Conservation (phyloP, 1,140 invertebrate species). For the Hyles vespertilio region DNA sequence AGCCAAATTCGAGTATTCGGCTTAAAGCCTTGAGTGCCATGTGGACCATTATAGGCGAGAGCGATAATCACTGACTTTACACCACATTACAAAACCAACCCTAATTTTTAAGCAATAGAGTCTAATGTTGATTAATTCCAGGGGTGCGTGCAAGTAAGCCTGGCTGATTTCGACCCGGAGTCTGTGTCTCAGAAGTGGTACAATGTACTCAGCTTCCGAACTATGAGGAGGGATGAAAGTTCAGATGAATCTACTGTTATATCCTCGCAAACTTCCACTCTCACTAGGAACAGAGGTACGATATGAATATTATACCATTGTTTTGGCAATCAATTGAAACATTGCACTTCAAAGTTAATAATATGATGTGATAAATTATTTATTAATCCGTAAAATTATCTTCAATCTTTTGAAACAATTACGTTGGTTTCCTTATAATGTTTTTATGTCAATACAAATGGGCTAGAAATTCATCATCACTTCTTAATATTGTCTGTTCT, state of each 20-base stretch:
- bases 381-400: too few relatives aligned
- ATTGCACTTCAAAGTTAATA: too few relatives aligned
- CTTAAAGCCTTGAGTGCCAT: constrained; percentile 63
- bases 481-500: too few relatives aligned
- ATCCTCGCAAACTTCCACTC: constrained; percentile 95
- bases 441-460: too few relatives aligned
- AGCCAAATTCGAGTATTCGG: constrained; percentile 75
- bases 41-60: constrained; percentile 60
- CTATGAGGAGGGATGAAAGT: constrained; percentile 94
- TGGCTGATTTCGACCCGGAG: constrained; percentile 94
- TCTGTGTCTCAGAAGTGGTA: constrained; percentile 92
- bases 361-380: too few relatives aligned
- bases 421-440: too few relatives aligned
- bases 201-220: constrained; percentile 93
- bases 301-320: not conserved
- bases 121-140: constrained; percentile 57
- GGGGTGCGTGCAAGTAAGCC: constrained; percentile 96
- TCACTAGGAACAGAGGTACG: constrained; percentile 92
- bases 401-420: too few relatives aligned
- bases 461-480: too few relatives aligned
- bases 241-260: constrained; percentile 98
- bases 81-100: not conserved
- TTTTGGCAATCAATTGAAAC: not conserved
- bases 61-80: constrained; percentile 46
- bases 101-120: too few relatives aligned